phyloP scores from a whole-genome alignment of 2,113 vertebrate species.

The Eira barbara region DNA sequence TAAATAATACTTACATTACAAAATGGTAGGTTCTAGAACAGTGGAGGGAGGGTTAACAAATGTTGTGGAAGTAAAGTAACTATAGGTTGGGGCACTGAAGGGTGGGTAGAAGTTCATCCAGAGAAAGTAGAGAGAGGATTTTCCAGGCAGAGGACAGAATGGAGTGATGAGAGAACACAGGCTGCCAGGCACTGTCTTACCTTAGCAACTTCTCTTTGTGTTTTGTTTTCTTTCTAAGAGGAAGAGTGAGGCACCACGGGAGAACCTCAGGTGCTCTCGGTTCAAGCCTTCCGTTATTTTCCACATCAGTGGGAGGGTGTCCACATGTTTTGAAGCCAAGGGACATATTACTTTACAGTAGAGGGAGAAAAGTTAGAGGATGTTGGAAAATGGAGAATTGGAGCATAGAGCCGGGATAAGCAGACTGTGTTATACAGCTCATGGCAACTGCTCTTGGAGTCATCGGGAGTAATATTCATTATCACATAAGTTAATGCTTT shows the following conservation, averaged over 20 bases:
- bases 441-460: conserved; percentile 57
- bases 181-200: background rate
- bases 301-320: background rate
- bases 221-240: background rate
- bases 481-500: conserved; percentile 39
- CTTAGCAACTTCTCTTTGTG: background rate
- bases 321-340: background rate
- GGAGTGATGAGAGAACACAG: background rate
- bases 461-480: conserved; percentile 61
- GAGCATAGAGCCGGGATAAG: conserved; percentile 48
- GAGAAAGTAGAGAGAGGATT: background rate
- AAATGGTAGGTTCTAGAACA: background rate
- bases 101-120: background rate
- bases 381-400: background rate
- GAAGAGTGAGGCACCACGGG: background rate
- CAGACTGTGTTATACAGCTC: conserved; percentile 21
- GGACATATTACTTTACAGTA: background rate
- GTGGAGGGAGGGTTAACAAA: background rate
- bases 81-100: background rate
- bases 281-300: background rate
- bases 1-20: background rate
- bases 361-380: background rate
- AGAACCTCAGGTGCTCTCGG: background rate
- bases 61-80: background rate
- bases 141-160: background rate